Percentiles rank a stretch among this genome's conserved stretches.
These are phyloP conservation scores for Eospalax fontanierii DNA, from an alignment of 2,797 vertebrate genomes.

Conservation along the genomic window DNA sequence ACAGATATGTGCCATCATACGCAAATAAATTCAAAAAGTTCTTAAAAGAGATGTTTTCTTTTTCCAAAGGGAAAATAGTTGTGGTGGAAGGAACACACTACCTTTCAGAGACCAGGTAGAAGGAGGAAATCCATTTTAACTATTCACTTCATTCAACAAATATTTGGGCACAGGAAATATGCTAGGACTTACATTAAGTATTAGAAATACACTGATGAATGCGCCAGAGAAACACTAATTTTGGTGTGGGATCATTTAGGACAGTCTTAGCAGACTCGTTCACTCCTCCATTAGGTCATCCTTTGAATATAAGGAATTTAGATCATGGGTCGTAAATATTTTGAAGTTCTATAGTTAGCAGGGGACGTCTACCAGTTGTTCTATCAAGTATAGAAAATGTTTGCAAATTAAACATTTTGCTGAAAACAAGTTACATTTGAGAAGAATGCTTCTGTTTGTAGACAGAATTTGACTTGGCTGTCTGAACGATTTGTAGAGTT, in stretches of 20 bases:
- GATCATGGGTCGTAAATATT: slow-evolving; percentile 57
- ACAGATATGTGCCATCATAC: not conserved
- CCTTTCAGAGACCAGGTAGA: not conserved
- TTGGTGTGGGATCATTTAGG: slow-evolving; percentile 20
- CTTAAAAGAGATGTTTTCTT: slow-evolving; percentile 31
- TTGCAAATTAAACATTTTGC: slow-evolving; percentile 44
- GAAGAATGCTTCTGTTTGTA: slow-evolving; percentile 74
- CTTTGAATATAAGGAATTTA: slow-evolving; percentile 42
- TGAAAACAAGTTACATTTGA: slow-evolving; percentile 66
- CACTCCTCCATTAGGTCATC: slow-evolving; percentile 40
- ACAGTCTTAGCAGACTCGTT: not conserved
- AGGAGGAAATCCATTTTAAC: slow-evolving; percentile 41
- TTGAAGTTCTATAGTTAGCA: slow-evolving; percentile 54
- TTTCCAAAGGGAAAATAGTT: slow-evolving; percentile 20
- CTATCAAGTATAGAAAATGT: slow-evolving; percentile 9
- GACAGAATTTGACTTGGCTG: slow-evolving; percentile 64
- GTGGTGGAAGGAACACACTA: not conserved
- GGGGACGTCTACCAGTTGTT: slow-evolving; percentile 12
- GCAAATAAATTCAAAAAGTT: not conserved
- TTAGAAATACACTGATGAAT: slow-evolving; percentile 49
- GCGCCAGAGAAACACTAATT: not conserved
- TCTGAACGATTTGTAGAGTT: slow-evolving; percentile 67
- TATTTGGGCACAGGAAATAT: slow-evolving; percentile 38
- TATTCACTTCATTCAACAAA: slow-evolving; percentile 35
- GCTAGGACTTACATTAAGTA: not conserved